Base-by-base conservation (phyloP, 1,140 invertebrate genomes). In the Pectinophora gossypiella region DNA sequence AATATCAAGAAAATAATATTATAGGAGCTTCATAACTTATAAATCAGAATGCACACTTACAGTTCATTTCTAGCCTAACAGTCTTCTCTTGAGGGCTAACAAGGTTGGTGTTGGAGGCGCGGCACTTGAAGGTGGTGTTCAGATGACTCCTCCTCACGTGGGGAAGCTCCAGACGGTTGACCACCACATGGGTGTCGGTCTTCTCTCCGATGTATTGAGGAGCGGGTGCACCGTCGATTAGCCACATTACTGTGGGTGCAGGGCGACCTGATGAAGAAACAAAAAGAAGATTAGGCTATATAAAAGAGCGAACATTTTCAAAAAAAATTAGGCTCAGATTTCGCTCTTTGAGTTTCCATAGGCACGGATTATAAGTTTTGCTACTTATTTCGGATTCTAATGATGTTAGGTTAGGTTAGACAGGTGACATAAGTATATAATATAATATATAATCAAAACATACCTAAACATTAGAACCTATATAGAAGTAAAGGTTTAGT, bases 101-200 rank as follows among this genome's bases (percentile, higher is more conserved):
- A 19, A 96, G 91, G 67, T 96, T 94, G 13, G 95, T 96, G 76
- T 97, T 97, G 45, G 92, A 92, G 0, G 95, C 95, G 72, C 93
- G 92, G 78, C 96, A 97, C 78, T 94, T 95, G 85, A 93, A 95
- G 3, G 93, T 94, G 7, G 93, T 93, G 75, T 95, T 95, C 38
- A 96, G 90, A 52, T 96, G 92, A 51, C 92, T 91, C 60, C 95
- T 89, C 57, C 90, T 90, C 40, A 97, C 88, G 51, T 91, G 89
- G 7, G 90, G 88, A 47, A 96, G 90, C 66, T 93, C 92, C 55
- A 97, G 83, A 50, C 91, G 90, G 86, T 95, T 95, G 38, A 95
- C 93, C 7, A 95, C 92, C 12, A 95, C 91, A 68, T 93, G 93
- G n/a, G 91, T 90, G 35, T 90, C 91, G 45, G 91, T 92, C 44